Conservation (phyloP, 2,113 vertebrate genomes). For the Philantomba maxwellii region DNA sequence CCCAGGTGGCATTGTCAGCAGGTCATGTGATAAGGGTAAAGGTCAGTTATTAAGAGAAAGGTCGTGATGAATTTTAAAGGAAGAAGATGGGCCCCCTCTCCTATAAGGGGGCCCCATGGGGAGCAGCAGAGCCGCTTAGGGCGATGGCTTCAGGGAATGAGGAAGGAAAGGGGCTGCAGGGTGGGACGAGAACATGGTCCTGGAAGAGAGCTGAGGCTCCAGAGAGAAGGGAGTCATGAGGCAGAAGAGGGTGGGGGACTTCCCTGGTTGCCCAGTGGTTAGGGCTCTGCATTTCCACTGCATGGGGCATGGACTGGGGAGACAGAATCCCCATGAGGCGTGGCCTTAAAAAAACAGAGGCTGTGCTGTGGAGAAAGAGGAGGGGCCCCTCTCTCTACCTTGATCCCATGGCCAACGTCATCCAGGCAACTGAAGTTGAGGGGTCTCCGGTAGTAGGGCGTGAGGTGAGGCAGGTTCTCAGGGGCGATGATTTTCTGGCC, state of each 20-base stretch:
- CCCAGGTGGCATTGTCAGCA: not conserved
- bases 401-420: constrained; percentile 85
- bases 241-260: not conserved
- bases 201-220: not conserved
- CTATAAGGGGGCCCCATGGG: not conserved
- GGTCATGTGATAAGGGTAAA: not conserved
- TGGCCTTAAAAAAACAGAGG: not conserved
- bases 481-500: constrained; percentile 78
- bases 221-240: not conserved
- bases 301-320: too few relatives aligned
- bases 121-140: too few relatives aligned
- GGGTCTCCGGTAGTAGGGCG: constrained; percentile 83
- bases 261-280: not conserved
- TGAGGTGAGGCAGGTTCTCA: constrained; percentile 53
- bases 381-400: constrained; percentile 73
- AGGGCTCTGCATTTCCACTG: not conserved
- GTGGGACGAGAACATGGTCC: too few relatives aligned
- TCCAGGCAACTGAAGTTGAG: constrained; percentile 87
- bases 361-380: not conserved
- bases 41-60: not conserved
- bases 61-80: too few relatives aligned
- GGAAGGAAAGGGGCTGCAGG: too few relatives aligned
- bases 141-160: not conserved
- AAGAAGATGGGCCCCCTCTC: not conserved
- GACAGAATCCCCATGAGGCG: too few relatives aligned